Evolutionary conservation across 1,140 invertebrate genomes (phyloP), one percentile per base, ranked within the genome.

Genomic region (Tetragnatha versicolor): DNA sequence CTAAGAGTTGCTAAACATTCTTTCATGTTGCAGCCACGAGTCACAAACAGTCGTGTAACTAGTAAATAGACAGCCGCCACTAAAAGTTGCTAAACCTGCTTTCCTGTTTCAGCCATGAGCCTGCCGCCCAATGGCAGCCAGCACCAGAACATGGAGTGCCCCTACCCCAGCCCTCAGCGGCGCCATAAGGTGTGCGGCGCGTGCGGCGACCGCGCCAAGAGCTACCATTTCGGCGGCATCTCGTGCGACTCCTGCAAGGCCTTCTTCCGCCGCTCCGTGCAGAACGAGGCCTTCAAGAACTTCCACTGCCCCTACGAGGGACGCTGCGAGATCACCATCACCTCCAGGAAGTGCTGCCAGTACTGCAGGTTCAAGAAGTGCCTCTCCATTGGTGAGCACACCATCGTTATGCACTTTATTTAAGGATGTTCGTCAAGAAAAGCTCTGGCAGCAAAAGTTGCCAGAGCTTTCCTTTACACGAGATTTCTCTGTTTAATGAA

Each of bases 231-330:
- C 80, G 86, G 86, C 45, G 86, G 84, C 9, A 79, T 86, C 6
- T 86, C 84, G 14, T 87, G 86, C 68, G 85, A 86, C 79, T 84
- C 83, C 61, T 87, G 86, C 79, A 86, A 86, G 78, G 86, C 86
- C 6, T 87, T 87, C 79, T 87, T 87, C 77, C 81, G 86, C 7
- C 81, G 86, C 9, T 83, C 85, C 9, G 85, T 87, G 22, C 85
- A 85, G 53, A 85, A 84, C 45, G 84, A 85, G 45, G 83, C 83
- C 3, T 84, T 84, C 78, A 81, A 81, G 33, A 81, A 83, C 42
- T 87, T 87, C 68, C 82, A 82, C 9, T 87, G 86, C 55, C 82
- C 83, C 1, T 85, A 86, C 76, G 82, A 85, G 22, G 81, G 82
- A 9, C 63, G 80, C 12, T 86, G 86, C 79, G 81, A 85, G 17